phyloP scores from a whole-genome alignment of 2,797 vertebrate genomes.

The Anomalospiza imberbis region DNA sequence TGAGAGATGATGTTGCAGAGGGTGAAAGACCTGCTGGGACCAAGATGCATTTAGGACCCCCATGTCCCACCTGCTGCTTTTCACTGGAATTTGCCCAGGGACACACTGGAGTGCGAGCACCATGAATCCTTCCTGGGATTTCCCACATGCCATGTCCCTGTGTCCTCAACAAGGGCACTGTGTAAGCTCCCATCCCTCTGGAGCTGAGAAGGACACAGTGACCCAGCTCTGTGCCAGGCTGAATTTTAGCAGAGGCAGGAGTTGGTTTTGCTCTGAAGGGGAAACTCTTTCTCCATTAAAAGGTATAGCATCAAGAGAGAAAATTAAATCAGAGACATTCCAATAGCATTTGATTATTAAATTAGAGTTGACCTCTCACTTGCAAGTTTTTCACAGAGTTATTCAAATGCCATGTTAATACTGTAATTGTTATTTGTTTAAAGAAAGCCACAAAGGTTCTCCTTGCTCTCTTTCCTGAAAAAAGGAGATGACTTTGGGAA shows the following conservation, averaged over 20 bases:
- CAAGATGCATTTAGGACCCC: background rate
- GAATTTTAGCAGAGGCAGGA: background rate
- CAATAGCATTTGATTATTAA: background rate
- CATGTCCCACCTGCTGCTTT: background rate
- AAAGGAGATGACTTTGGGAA: background rate
- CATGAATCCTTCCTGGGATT: background rate
- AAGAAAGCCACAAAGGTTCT: background rate
- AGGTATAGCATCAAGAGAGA: background rate
- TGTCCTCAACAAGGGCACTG: background rate
- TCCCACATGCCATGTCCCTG: background rate
- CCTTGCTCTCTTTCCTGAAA: background rate
- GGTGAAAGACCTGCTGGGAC: background rate
- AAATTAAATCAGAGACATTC: background rate
- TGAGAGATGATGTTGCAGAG: background rate
- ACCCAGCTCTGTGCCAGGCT: background rate
- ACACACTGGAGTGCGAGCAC: rapidly evolving
- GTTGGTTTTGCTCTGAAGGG: background rate
- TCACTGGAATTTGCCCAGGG: background rate
- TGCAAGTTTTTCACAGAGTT: background rate
- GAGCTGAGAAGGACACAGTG: background rate
- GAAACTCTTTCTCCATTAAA: background rate
- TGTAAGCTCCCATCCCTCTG: background rate
- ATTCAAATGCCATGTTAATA: background rate
- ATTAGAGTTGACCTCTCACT: background rate
- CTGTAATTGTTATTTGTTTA: background rate